Evolutionary conservation across 1,140 invertebrate species (phyloP).

Genomic region (Diorhabda elongata): DNA sequence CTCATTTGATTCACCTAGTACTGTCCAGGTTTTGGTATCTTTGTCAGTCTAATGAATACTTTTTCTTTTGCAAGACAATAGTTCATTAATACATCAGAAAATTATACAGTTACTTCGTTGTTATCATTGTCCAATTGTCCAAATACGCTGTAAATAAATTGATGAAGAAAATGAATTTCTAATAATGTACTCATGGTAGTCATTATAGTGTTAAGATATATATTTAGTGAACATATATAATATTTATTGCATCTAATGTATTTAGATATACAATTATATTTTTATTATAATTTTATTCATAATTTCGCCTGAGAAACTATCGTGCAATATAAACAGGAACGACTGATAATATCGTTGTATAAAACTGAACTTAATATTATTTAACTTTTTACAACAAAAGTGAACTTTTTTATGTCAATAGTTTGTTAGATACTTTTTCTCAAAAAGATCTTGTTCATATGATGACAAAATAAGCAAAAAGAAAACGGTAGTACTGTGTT

Average conservation of each 20-base stretch:
- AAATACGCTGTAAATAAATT: too few species aligned
- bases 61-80: too few species aligned
- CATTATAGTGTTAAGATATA: slow-evolving; percentile 42
- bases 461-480: background rate
- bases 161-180: too few species aligned
- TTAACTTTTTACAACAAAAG: slow-evolving; percentile 16
- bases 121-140: too few species aligned
- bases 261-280: slow-evolving; percentile 38
- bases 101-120: too few species aligned
- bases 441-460: background rate
- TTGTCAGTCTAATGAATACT: too few species aligned
- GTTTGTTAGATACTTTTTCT: background rate
- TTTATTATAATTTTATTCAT: slow-evolving; percentile 34
- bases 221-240: slow-evolving; percentile 44
- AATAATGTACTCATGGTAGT: too few species aligned
- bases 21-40: too few species aligned
- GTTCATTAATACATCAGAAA: too few species aligned
- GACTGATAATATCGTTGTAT: slow-evolving; percentile 38
- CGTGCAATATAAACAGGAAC: slow-evolving; percentile 45
- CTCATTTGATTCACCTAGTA: too few species aligned
- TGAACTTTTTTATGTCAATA: slow-evolving; percentile 7
- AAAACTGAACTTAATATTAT: slow-evolving; percentile 34
- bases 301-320: slow-evolving; percentile 41
- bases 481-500: background rate
- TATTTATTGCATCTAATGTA: slow-evolving; percentile 44